Evolutionary conservation across 1,140 invertebrate genomes (phyloP), one percentile per base, ranked within the genome.

Genomic region (Ladona fulva): DNA sequence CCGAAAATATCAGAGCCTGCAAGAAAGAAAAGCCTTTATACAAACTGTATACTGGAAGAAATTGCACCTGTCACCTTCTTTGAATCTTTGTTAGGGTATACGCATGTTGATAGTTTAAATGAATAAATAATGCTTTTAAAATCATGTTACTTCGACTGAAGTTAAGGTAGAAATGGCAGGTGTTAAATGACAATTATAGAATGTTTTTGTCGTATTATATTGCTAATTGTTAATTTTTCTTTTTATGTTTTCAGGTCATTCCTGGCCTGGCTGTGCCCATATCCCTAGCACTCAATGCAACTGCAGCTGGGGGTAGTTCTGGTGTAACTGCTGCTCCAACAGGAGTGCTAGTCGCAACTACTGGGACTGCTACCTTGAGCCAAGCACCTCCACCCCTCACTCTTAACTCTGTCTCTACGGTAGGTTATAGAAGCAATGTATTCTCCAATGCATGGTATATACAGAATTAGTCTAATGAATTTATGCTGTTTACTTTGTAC

Each of bases 231-330:
- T 5, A 66, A 66, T 3, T 66, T 66, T 3, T 66, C 1, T 19
- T 66, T 66, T 79, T 22, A 42, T 6, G 6, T 77, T 80, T 79
- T 12, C 87, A 92, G 86, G 91, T 94, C 82, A 91, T 94, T 81
- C 91, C 92, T 22, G 92, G 92, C 66, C 88, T 94, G 66, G 88
- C 91, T 16, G 92, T 93, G 80, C 92, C 92, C 14, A 93, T 94
- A 81, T 93, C 92, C 42, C 86, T 93, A 81, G 92, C 92, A 29
- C 84, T 94, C 76, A 92, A 92, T 81, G 90, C 91, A 78, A 90
- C 88, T 66, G 59, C 77, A 14, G 85, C 85, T 77, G 80, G 82
- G 77, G 82, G 86, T 78, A 84, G 85, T 76, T 84, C 86, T 79
- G 86, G 87, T 7, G 82, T 87, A 42, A 83, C 81, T 19, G 80